phyloP scores from a whole-genome alignment of 2,113 vertebrate genomes.

The Hucho hucho region DNA sequence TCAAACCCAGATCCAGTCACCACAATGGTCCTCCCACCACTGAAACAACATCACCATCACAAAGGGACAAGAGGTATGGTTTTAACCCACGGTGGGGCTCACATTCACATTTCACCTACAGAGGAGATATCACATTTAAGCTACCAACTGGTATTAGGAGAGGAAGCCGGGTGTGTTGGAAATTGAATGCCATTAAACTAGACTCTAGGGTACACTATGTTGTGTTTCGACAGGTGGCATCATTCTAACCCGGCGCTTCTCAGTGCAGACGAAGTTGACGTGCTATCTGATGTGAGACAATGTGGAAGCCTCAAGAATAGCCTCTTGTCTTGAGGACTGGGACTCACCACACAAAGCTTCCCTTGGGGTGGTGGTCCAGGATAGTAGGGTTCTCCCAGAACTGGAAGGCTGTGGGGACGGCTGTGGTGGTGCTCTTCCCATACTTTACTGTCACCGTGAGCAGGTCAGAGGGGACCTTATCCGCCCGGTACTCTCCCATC shows the following conservation, averaged over 20 bases:
- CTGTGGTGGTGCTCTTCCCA: conserved; percentile 66
- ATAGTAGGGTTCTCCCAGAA: conserved; percentile 86
- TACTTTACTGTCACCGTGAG: conserved; percentile 71
- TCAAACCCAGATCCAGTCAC: conserved; percentile 83
- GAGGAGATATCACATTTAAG: neutral
- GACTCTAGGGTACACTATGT: too few relatives aligned
- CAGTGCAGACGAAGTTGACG: too few relatives aligned
- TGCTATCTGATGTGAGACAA: too few relatives aligned
- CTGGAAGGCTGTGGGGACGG: conserved; percentile 46
- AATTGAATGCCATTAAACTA: too few relatives aligned
- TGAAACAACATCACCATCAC: conserved; percentile 53
- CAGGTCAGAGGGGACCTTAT: conserved; percentile 40
- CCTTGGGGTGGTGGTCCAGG: conserved; percentile 69
- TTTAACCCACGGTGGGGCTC: neutral
- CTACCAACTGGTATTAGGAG: neutral
- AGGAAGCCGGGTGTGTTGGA: neutral
- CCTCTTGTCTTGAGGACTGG: neutral
- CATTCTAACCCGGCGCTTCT: too few relatives aligned
- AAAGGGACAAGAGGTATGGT: neutral
- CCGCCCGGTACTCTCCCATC: conserved; percentile 72
- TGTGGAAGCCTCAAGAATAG: neutral
- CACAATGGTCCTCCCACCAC: conserved; percentile 87
- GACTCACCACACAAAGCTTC: conserved; percentile 87
- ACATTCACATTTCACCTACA: neutral
- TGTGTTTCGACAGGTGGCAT: too few relatives aligned